Conservation (phyloP, 2,797 vertebrate genomes). For the Phyllotis vaccarum region DNA sequence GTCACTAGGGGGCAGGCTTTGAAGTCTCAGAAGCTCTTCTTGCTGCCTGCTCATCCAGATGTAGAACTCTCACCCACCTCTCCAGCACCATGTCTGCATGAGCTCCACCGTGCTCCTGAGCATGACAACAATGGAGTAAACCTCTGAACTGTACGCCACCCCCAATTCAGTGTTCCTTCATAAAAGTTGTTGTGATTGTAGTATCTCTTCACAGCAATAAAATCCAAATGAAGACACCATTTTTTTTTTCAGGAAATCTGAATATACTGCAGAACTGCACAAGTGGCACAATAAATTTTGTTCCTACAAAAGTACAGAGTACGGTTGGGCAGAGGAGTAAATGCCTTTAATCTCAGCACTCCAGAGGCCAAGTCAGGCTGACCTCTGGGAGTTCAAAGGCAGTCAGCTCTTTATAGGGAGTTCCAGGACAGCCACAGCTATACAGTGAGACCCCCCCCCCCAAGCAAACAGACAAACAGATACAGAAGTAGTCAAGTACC, state of each 20-base stretch:
- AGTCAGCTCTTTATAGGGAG: background rate
- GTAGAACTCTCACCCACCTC: background rate
- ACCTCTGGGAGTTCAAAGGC: background rate
- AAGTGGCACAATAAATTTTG: background rate
- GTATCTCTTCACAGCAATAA: background rate
- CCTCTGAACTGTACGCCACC: background rate
- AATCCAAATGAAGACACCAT: background rate
- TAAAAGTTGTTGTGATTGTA: background rate
- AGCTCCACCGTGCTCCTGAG: background rate
- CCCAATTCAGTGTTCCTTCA: background rate
- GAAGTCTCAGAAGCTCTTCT: background rate
- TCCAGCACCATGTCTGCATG: background rate
- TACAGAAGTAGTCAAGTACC: background rate
- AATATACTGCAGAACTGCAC: too few relatives aligned
- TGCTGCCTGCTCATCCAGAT: background rate
- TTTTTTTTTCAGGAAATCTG: background rate
- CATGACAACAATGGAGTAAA: background rate
- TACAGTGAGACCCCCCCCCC: background rate
- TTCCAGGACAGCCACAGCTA: background rate
- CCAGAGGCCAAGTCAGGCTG: background rate
- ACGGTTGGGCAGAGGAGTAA: background rate
- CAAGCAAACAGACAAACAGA: background rate
- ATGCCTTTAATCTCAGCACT: background rate
- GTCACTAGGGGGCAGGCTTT: background rate
- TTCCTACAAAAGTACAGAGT: background rate